These are phyloP conservation scores for Puffinus mauretanicus DNA, from an alignment of 2,113 vertebrate genomes.

Conservation along the genomic window DNA sequence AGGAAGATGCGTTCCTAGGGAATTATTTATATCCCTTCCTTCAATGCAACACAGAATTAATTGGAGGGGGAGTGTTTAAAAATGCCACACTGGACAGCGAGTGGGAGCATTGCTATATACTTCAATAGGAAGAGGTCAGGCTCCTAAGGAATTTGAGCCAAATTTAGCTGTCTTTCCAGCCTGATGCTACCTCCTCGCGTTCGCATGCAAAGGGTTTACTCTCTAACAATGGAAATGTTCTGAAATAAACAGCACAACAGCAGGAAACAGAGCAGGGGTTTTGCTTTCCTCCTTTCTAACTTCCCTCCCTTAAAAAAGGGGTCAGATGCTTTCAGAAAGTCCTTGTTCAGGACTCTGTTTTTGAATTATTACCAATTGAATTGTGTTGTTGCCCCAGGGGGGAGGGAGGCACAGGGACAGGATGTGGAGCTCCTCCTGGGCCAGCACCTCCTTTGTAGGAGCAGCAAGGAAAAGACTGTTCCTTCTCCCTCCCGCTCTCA, in stretches of 20 bases:
- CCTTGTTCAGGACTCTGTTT: neutral
- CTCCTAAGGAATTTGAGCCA: neutral
- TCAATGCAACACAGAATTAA: fast-evolving
- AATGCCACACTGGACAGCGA: fast-evolving
- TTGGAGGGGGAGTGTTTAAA: neutral
- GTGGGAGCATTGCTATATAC: neutral
- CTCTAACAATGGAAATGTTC: neutral
- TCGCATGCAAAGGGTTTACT: neutral
- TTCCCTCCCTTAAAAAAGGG: neutral
- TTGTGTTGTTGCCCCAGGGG: fast-evolving
- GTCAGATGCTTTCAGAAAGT: neutral
- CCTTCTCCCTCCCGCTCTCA: neutral
- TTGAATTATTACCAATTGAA: neutral
- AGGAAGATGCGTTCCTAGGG: neutral
- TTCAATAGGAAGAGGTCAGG: neutral
- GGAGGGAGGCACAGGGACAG: neutral
- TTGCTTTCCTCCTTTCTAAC: neutral
- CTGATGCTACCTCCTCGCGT: neutral
- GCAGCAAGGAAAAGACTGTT: neutral
- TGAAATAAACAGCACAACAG: slow-evolving; percentile 14
- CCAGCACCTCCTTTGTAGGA: neutral
- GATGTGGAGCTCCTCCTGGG: neutral
- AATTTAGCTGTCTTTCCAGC: neutral
- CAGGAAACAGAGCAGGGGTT: neutral
- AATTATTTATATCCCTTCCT: neutral